Evolutionary conservation across 2,888 invertebrate genomes (phyloP).

Genomic region (Carabus problematicus): DNA sequence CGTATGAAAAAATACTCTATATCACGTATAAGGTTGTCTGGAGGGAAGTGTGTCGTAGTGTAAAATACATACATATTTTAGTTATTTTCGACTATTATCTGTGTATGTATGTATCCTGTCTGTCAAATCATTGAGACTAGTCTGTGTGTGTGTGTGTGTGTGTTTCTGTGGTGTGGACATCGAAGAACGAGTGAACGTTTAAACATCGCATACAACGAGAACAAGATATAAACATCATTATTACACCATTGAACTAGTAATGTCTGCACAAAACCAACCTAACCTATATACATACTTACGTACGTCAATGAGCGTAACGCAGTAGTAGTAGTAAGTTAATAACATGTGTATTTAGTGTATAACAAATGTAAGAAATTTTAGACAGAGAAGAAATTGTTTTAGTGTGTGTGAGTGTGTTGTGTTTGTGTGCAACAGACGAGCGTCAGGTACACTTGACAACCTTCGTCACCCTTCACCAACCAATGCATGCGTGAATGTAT

Average conservation of each 20-base stretch:
- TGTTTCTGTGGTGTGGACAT: slow-evolving; percentile 27
- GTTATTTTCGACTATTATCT: neutral
- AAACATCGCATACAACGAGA: slow-evolving; percentile 41
- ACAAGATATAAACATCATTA: slow-evolving; percentile 30
- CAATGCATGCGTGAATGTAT: neutral
- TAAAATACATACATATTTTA: neutral
- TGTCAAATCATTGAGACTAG: slow-evolving; percentile 3
- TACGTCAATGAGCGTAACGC: too few relatives aligned
- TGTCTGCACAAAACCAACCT: slow-evolving; percentile 36
- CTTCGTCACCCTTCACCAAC: slow-evolving; percentile 1
- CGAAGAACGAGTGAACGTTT: slow-evolving; percentile 41
- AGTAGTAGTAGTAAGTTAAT: neutral
- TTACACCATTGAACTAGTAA: slow-evolving; percentile 41
- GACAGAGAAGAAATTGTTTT: neutral
- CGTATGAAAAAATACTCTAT: slow-evolving; percentile 56
- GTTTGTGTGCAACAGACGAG: slow-evolving; percentile 4
- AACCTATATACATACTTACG: neutral
- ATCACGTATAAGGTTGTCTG: slow-evolving; percentile 55
- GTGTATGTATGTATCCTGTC: neutral
- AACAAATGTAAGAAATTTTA: slow-evolving; percentile 24
- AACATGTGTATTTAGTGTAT: slow-evolving; percentile 18
- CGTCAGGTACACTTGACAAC: slow-evolving; percentile 34
- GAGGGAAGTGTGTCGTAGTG: slow-evolving; percentile 39
- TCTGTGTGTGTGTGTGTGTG: slow-evolving; percentile 3
- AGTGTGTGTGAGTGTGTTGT: neutral